Evolutionary conservation across 2,888 invertebrate species (phyloP).

Genomic region (Papilio elwesi): DNA sequence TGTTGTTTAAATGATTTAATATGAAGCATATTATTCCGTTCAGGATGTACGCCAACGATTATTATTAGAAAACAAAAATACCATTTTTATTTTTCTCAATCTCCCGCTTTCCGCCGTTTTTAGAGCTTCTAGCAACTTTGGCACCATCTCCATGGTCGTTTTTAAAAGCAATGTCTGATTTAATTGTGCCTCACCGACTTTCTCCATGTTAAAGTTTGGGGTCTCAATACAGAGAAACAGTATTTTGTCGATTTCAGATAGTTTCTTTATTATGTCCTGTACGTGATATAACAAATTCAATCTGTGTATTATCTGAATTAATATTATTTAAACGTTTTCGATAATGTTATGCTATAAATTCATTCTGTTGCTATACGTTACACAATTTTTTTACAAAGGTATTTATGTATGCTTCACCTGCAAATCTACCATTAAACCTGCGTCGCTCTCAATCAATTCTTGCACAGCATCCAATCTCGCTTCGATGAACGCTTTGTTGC

Average conservation of each 20-base stretch:
- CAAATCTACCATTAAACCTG: constrained; percentile 85
- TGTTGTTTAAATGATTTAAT: not conserved
- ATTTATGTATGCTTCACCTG: constrained; percentile 74
- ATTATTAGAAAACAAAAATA: constrained; percentile 51
- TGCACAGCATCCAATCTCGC: constrained; percentile 89
- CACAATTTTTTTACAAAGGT: no score
- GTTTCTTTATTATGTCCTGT: constrained; percentile 86
- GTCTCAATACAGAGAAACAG: constrained; percentile 82
- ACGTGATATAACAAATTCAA: not conserved
- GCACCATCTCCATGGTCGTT: constrained; percentile 89
- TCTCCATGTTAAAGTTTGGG: constrained; percentile 77
- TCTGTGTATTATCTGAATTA: not conserved
- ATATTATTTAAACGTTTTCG: no score
- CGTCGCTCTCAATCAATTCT: constrained; percentile 88
- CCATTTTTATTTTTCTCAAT: constrained; percentile 84
- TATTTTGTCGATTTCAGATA: constrained; percentile 92
- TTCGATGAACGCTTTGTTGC: constrained; percentile 86
- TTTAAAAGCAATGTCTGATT: constrained; percentile 91
- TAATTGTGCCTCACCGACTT: constrained; percentile 88
- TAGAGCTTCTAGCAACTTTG: constrained; percentile 85
- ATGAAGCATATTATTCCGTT: not conserved
- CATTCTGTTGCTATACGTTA: no score
- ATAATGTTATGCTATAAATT: no score
- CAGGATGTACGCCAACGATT: not conserved
- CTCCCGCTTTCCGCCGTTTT: constrained; percentile 79